phyloP scores from a whole-genome alignment of 1,140 invertebrate species.

The Neotoxoptera formosana region DNA sequence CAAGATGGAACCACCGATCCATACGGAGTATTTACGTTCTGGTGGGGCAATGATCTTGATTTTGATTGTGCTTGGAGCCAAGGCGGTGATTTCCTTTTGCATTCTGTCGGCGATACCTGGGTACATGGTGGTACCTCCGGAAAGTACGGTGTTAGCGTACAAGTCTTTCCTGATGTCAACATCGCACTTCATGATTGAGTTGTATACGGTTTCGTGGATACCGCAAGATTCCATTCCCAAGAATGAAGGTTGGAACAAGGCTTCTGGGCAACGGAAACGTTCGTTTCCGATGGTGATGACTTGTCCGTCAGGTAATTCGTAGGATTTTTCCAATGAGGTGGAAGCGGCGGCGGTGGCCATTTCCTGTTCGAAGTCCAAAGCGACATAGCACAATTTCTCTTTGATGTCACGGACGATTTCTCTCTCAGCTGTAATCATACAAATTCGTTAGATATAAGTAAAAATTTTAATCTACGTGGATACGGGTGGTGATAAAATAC shows the following conservation, averaged over 20 bases:
- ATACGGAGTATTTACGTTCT: slow-evolving; percentile 92
- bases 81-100: slow-evolving; percentile 83
- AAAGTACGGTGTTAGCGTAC: slow-evolving; percentile 77
- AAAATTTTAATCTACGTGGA: not conserved
- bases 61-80: slow-evolving; percentile 84
- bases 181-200: slow-evolving; percentile 90
- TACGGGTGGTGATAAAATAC: slow-evolving; percentile 19
- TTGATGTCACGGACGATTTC: slow-evolving; percentile 97
- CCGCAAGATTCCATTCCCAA: slow-evolving; percentile 84
- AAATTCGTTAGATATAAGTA: not conserved
- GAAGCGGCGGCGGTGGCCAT: slow-evolving; percentile 85
- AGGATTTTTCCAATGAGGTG: slow-evolving; percentile 81
- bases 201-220: slow-evolving; percentile 86
- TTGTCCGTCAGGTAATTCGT: slow-evolving; percentile 79
- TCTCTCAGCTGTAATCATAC: slow-evolving; percentile 79
- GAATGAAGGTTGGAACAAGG: slow-evolving; percentile 84
- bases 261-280: slow-evolving; percentile 85
- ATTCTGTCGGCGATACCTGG: slow-evolving; percentile 82
- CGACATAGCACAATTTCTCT: slow-evolving; percentile 89
- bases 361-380: slow-evolving; percentile 84
- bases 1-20: slow-evolving; percentile 88
- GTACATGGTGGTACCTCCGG: slow-evolving; percentile 79
- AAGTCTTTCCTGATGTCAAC: slow-evolving; percentile 84
- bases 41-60: slow-evolving; percentile 95
- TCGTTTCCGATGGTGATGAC: slow-evolving; percentile 90